Evolutionary conservation across 2,113 vertebrate genomes (phyloP).

Genomic region (Antennarius striatus): DNA sequence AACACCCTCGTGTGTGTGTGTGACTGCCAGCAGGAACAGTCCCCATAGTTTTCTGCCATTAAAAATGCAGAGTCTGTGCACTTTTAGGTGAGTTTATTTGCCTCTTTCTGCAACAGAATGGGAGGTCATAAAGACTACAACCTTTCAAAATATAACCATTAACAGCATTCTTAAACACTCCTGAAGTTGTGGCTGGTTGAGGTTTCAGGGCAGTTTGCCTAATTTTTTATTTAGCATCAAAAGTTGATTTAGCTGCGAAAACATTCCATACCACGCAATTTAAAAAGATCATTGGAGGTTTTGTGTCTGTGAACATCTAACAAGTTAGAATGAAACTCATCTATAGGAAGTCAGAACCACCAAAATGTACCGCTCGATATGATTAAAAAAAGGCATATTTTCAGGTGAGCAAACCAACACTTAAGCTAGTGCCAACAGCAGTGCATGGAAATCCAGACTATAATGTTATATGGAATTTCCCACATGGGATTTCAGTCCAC

Average conservation of each 20-base stretch:
- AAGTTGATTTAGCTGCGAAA: slow-evolving; percentile 10
- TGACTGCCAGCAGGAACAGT: slow-evolving; percentile 64
- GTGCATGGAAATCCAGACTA: not conserved
- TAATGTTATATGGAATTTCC: not conserved
- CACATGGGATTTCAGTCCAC: not conserved
- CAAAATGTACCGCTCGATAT: too few species aligned
- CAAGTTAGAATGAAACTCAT: too few species aligned
- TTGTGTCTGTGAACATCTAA: too few species aligned
- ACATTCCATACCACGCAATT: not conserved
- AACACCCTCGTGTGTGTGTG: slow-evolving; percentile 78
- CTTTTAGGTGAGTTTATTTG: slow-evolving; percentile 67
- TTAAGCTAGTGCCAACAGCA: too few species aligned
- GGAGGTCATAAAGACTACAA: slow-evolving; percentile 53
- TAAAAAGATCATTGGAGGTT: too few species aligned
- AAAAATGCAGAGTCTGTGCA: slow-evolving; percentile 67
- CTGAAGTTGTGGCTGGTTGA: slow-evolving; percentile 17
- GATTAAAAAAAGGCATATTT: too few species aligned
- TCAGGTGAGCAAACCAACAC: too few species aligned
- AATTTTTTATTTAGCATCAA: not conserved
- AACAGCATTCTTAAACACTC: slow-evolving; percentile 28
- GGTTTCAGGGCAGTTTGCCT: slow-evolving; percentile 23
- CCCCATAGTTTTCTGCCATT: slow-evolving; percentile 69
- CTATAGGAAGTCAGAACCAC: too few species aligned
- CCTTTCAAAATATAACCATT: slow-evolving; percentile 40
- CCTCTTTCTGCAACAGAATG: slow-evolving; percentile 52